phyloP scores from a whole-genome alignment of 2,888 invertebrate genomes.

The Troglohyphantes excavatus region DNA sequence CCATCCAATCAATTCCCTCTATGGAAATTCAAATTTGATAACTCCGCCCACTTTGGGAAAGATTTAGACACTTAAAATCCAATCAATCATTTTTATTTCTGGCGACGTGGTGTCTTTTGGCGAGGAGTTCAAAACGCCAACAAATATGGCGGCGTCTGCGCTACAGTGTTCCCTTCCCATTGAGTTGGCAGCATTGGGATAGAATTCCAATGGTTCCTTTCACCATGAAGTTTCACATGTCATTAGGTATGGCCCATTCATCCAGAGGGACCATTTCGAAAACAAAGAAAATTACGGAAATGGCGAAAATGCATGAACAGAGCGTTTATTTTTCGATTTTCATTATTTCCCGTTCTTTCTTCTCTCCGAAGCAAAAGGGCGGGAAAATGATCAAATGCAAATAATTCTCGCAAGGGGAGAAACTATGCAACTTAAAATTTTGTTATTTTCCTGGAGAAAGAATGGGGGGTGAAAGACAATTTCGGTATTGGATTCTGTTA shows the following conservation, averaged over 20 bases:
- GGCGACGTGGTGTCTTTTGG: neutral
- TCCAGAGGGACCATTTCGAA: slow-evolving; percentile 60
- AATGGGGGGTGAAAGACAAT: no score
- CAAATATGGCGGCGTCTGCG: neutral
- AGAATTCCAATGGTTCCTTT: slow-evolving; percentile 44
- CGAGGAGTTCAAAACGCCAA: neutral
- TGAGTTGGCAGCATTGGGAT: neutral
- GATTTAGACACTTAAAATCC: slow-evolving; percentile 28
- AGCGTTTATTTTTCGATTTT: slow-evolving; percentile 73
- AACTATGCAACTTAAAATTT: neutral
- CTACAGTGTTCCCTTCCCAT: neutral
- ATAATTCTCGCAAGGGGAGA: slow-evolving; percentile 2
- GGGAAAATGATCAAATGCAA: slow-evolving; percentile 16
- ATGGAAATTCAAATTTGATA: neutral
- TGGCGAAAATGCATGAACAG: slow-evolving; percentile 5
- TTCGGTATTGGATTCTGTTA: neutral
- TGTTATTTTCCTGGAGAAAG: neutral
- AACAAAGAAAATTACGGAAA: slow-evolving; percentile 70
- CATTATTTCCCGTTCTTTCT: slow-evolving; percentile 18
- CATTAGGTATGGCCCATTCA: slow-evolving; percentile 64
- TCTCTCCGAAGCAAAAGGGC: neutral
- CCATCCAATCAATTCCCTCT: slow-evolving; percentile 19
- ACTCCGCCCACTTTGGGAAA: neutral
- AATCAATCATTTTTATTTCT: slow-evolving; percentile 23
- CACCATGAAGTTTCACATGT: slow-evolving; percentile 54